These are phyloP conservation scores for Lamellibrachia columna DNA, from an alignment of 2,888 invertebrate species.

Conservation along the genomic window DNA sequence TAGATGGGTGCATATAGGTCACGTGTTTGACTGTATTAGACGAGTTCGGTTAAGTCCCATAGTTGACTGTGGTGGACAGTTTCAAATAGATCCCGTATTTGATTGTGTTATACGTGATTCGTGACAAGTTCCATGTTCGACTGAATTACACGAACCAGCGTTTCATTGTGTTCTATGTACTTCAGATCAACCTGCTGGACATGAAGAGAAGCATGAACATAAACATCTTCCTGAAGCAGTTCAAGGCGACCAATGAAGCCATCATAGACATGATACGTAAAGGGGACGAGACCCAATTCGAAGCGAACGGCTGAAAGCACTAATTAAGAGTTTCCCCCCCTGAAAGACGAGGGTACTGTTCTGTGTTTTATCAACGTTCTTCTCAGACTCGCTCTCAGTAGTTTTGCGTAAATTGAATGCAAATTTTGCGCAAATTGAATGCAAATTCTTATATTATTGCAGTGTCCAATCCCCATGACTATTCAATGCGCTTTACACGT, in stretches of 20 bases:
- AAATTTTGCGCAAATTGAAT: too few species aligned
- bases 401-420: too few species aligned
- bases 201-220: slow-evolving; percentile 94
- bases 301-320: slow-evolving; percentile 87
- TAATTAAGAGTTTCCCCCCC: slow-evolving; percentile 92
- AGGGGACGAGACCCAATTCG: slow-evolving; percentile 70
- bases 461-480: too few species aligned
- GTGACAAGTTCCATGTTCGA: too few species aligned
- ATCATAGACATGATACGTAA: slow-evolving; percentile 86
- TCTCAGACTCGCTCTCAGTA: too few species aligned
- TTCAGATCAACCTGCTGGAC: slow-evolving; percentile 85
- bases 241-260: slow-evolving; percentile 90
- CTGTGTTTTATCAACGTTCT: slow-evolving; percentile 24
- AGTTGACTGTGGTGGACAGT: too few species aligned
- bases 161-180: not conserved
- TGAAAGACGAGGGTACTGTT: slow-evolving; percentile 79
- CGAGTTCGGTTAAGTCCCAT: too few species aligned
- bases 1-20: not conserved
- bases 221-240: slow-evolving; percentile 98
- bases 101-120: too few species aligned
- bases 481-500: too few species aligned
- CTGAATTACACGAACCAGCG: not conserved
- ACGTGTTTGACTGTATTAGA: not conserved
- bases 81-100: too few species aligned
- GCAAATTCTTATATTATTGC: too few species aligned